phyloP scores from a whole-genome alignment of 2,888 invertebrate species.

The Idaea biselata region DNA sequence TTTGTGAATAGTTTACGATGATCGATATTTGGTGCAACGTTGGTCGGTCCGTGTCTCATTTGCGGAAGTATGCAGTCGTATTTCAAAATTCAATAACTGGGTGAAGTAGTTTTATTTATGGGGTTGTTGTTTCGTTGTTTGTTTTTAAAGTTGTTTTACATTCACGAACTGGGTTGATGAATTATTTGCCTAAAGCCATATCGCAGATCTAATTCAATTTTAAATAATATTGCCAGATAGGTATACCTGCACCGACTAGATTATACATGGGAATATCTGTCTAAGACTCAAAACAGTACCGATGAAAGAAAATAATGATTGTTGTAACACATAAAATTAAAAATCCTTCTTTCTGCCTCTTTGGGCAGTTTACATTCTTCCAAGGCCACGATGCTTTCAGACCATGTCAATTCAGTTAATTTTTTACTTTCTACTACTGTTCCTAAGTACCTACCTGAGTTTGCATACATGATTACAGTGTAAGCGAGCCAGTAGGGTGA shows the following conservation, averaged over 20 bases:
- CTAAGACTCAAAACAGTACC: too few species aligned
- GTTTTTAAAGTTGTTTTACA: background rate
- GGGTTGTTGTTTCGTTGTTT: background rate
- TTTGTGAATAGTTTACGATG: slow-evolving; percentile 57
- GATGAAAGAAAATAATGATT: too few species aligned
- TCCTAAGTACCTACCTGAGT: too few species aligned
- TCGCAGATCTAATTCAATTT: background rate
- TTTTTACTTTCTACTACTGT: too few species aligned
- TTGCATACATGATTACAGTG: slow-evolving; percentile 1
- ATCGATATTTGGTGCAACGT: slow-evolving; percentile 56
- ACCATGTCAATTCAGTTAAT: too few species aligned
- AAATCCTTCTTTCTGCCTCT: too few species aligned
- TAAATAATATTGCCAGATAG: too few species aligned
- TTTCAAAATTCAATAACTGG: slow-evolving; percentile 1
- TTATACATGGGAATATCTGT: too few species aligned
- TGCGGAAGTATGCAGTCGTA: slow-evolving; percentile 36
- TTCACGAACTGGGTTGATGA: background rate
- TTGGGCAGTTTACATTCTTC: too few species aligned
- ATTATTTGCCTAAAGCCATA: background rate
- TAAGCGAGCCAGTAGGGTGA: background rate
- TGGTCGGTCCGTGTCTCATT: slow-evolving; percentile 23
- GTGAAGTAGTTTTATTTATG: background rate
- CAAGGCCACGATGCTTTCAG: too few species aligned
- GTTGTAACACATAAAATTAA: too few species aligned
- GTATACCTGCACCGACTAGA: too few species aligned